Evolutionary conservation across 1,140 invertebrate genomes (phyloP), one percentile per base, ranked within the genome.

Genomic region (Goniozus legneri): DNA sequence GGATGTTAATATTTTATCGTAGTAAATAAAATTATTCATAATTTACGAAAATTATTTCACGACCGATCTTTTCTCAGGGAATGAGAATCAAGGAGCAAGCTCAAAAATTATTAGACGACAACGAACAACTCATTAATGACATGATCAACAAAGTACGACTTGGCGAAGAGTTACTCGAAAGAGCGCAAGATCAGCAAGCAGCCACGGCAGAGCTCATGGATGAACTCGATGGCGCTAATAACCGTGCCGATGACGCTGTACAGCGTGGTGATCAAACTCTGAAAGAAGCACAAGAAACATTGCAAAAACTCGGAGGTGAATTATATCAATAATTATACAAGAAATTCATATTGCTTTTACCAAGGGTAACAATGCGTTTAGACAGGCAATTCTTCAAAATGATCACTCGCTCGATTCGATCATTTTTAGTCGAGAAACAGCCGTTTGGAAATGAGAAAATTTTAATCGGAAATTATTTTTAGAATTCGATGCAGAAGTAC

Each of bases 401-500:
- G n/a, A n/a, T n/a, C n/a, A n/a, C n/a, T n/a, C n/a, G n/a, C n/a
- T n/a, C n/a, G n/a, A n/a, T n/a, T n/a, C n/a, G n/a, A n/a, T n/a
- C n/a, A n/a, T n/a, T n/a, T n/a, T n/a, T n/a, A n/a, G n/a, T n/a
- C n/a, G n/a, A n/a, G n/a, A n/a, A n/a, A n/a, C n/a, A n/a, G n/a
- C n/a, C n/a, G n/a, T n/a, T n/a, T n/a, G n/a, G n/a, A n/a, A n/a
- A n/a, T n/a, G n/a, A n/a, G n/a, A n/a, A n/a, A n/a, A n/a, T n/a
- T n/a, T n/a, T n/a, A n/a, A n/a, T n/a, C n/a, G n/a, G n/a, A n/a
- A n/a, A n/a, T 48, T 39, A 35, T 54, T 71, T 72, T 58, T 58
- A 88, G 92, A 88, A 65, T 98, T 97, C 77, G 91, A 96, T 66
- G 82, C 87, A 32, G 82, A 93, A 73, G 92, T 97, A 2, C 82